Base-by-base conservation (phyloP, 2,797 vertebrate species). In the Sebastiscus tertius region DNA sequence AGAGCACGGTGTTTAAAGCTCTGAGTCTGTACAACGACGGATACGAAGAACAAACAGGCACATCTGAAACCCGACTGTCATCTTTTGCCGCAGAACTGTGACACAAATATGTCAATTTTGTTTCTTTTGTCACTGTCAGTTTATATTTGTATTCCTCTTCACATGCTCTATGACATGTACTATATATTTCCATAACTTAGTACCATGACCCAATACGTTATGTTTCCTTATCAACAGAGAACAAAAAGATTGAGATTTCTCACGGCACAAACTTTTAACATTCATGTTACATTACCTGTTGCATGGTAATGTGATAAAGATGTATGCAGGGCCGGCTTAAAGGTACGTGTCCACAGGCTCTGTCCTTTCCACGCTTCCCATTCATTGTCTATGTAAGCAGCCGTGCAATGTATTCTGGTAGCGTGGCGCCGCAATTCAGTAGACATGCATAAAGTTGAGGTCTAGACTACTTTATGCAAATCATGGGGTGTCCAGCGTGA, bases 81-180 rank as follows among this genome's bases (percentile, higher is more conserved):
- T 26, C 5, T 20, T 20, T 26, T 60, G 56, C 29, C 20, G 20
- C 34, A 16, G 27, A 64, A 39, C 34, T 34, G 13, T 75, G 69
- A 68, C 79, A 80, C 39, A 69, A 49, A 68, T 22, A 31, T 79
- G 42, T 63, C 29, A 31, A 18, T n/a, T 49, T 56, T 71, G 36
- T 11, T 24, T 49, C 24, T 72, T 67, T 62, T 61, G 63, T 66
- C 42, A 33, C 8, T 62, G 26, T 27, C 7, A 7, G 12, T 4
- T 42, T 59, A 8, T 58, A 54, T 58, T 55, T 72, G 1, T 39
- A 33, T 55, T 36, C 39, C 9, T 8, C 31, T 56, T 8, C n/a
- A n/a, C 20, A 29, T 20, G 26, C 13, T 66, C 52, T 12, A 10
- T 34, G n/a, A n/a, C 12, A 39, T 54, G 3, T 26, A 24, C 20